A percentile compares a stretch with the other conserved stretches of the same genome.
Evolutionary conservation across 2,113 vertebrate species (phyloP).

Genomic region (Alouatta palliata): DNA sequence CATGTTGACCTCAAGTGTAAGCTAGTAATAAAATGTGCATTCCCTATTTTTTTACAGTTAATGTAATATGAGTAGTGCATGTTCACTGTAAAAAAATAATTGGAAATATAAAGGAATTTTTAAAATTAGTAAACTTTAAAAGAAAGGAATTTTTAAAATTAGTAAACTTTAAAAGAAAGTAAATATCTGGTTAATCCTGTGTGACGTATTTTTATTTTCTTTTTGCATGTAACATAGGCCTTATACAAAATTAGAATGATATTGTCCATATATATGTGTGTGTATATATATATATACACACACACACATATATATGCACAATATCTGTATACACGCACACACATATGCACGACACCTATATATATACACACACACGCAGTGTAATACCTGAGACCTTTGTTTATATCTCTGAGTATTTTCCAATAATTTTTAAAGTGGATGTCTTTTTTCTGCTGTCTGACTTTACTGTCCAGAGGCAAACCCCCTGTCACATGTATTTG

Average conservation of each 20-base stretch:
- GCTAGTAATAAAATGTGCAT: background rate
- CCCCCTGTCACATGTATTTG: background rate
- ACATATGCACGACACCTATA: too few species aligned
- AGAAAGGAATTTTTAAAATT: too few species aligned
- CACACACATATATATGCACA: too few species aligned
- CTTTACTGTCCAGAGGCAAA: background rate
- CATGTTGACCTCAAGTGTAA: background rate
- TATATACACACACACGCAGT: too few species aligned
- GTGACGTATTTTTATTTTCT: background rate
- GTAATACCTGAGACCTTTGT: background rate
- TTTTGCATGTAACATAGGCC: background rate
- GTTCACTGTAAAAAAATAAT: background rate
- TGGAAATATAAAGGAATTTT: background rate
- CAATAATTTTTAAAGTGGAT: background rate
- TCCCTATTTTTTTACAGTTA: slow-evolving; percentile 9
- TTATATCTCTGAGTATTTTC: background rate
- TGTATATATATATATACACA: fast-evolving
- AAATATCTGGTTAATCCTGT: background rate
- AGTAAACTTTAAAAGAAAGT: background rate
- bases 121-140: too few species aligned
- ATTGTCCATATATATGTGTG: too few species aligned
- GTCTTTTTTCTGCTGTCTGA: background rate
- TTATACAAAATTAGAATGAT: background rate
- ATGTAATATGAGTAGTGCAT: background rate
- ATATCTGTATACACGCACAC: too few species aligned